Base-by-base conservation (phyloP, 2,888 invertebrate species). In the Pseudeuparius sepicola region DNA sequence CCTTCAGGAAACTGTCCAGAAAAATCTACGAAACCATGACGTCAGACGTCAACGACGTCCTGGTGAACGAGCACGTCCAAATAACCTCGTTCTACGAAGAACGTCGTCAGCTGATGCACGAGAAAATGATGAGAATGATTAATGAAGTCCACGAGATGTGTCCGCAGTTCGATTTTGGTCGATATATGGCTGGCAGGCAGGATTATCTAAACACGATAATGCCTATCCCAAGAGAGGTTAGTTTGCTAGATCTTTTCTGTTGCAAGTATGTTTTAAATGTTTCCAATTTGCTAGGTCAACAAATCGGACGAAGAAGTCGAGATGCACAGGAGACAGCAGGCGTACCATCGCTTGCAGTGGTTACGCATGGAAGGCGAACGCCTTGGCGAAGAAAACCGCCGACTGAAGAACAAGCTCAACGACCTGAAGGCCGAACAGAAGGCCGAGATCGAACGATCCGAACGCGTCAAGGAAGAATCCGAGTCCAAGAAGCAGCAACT, bases 21-120 rank as follows among this genome's bases (percentile, higher is more conserved):
- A 56, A 55, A 46, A 53, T 62, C 5, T 63, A 61, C 43, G 60
- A 62, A 23, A 62, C 57, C 4, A 59, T 59, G 56, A 59, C 61
- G 0, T 56, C 60, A 46, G 61, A 63, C 37, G 55, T 59, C 7
- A 59, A 58, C 39, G 61, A 61, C 30, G 61, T 62, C 1, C 43
- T 62, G 4, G 56, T 56, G 3, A 62, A 61, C 40, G 60, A 62
- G 40, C 61, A 63, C 41, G 46, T 62, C 5, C 55, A 59, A 39
- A 40, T 61, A 9, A 46, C 49, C 3, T 50, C 55, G 37, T 52
- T 42, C 29, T 55, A 57, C 42, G 45, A 54, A 24, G 58, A 61
- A 34, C 49, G 47, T 34, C 45, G 50, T 24, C 44, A 44, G 7
- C 24, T 53, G 9, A 49, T 52, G 20, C 47, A 46, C 3, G 53